Conservation (phyloP, 2,797 vertebrate genomes). For the Neoniphon sammara region DNA sequence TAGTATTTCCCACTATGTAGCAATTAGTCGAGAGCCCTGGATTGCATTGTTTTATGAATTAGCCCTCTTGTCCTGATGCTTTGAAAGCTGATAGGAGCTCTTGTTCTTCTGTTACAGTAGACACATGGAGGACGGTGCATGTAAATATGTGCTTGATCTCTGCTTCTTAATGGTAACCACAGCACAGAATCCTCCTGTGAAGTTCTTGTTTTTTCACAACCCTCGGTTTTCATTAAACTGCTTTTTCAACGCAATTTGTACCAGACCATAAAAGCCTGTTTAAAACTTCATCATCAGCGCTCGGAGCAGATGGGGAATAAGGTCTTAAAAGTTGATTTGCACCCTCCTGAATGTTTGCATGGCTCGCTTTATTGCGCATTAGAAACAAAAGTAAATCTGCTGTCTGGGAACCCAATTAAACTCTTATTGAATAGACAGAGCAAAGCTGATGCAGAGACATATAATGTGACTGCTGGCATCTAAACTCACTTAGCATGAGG, state of each 20-base stretch:
- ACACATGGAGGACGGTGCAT: neutral
- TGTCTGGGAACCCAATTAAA: conserved; percentile 25
- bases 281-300: neutral
- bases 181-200: neutral
- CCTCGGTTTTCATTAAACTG: conserved; percentile 27
- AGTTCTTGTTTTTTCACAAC: neutral
- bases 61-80: neutral
- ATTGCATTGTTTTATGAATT: conserved; percentile 10
- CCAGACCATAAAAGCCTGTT: conserved; percentile 8
- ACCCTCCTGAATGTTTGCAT: conserved; percentile 6
- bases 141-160: neutral
- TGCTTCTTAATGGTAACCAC: neutral
- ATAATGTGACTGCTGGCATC: neutral
- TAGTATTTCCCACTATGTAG: neutral
- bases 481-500: neutral
- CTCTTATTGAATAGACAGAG: conserved; percentile 12
- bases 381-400: conserved; percentile 11
- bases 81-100: neutral
- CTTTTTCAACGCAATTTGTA: neutral
- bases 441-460: neutral
- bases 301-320: conserved; percentile 5
- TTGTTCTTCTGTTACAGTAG: conserved; percentile 5
- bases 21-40: neutral
- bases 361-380: conserved; percentile 24
- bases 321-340: conserved; percentile 16